These are phyloP conservation scores for Cephus nigrinus DNA, from an alignment of 2,888 invertebrate species.

Conservation along the genomic window DNA sequence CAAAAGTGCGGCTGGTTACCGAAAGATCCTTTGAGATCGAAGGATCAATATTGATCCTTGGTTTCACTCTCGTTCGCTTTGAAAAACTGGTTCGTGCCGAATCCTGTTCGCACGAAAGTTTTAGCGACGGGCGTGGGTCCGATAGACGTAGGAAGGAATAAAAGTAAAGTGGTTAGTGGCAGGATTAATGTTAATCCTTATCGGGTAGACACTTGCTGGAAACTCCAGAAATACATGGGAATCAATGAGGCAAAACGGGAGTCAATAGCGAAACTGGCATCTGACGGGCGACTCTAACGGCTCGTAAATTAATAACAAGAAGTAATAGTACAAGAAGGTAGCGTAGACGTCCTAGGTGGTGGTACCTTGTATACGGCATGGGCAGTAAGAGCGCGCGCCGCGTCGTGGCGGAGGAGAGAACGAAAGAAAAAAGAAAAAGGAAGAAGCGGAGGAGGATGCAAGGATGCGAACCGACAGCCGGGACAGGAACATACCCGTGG, in stretches of 20 bases:
- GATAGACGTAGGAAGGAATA: not conserved
- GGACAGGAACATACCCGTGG: constrained; percentile 34
- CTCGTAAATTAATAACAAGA: not conserved
- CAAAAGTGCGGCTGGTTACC: not conserved
- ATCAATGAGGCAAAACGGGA: not conserved
- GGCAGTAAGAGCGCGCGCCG: not conserved
- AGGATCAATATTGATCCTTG: constrained; percentile 4
- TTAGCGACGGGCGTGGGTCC: not conserved
- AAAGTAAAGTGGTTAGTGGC: not conserved
- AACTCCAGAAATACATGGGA: not conserved
- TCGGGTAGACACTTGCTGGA: not conserved
- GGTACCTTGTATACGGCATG: not conserved
- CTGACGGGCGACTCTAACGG: not conserved
- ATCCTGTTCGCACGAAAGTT: not conserved
- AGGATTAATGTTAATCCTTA: not conserved
- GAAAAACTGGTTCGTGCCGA: not conserved
- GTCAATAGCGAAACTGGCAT: not conserved
- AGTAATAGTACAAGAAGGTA: not conserved
- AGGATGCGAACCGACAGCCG: constrained; percentile 37
- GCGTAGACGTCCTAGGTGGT: not conserved
- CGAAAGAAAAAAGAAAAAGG: not conserved
- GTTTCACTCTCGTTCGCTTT: constrained; percentile 11
- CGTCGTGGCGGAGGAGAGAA: not conserved
- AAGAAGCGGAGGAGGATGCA: constrained; percentile 15
- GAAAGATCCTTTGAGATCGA: not conserved